Base-by-base conservation (phyloP, 2,797 vertebrate genomes). In the Gambusia yucatana region DNA sequence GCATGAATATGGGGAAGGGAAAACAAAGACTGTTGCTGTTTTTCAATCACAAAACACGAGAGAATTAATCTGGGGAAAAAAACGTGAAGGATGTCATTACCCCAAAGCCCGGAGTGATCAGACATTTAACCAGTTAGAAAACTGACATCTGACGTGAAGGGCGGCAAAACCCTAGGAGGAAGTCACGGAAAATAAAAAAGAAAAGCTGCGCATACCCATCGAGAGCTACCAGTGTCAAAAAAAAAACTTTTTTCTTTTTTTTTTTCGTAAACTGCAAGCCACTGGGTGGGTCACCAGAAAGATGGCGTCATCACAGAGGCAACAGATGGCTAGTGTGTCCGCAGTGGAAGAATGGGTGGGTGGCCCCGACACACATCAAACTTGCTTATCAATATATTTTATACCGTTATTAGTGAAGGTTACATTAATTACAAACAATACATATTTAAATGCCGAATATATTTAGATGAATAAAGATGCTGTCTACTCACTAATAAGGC, bases 321-420 rank as follows among this genome's bases (percentile, higher is more conserved):
- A 96, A 96, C 96, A 96, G 95, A 96, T 96, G 95, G 93, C 93
- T 84, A 91, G 90, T 93, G 93, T 92, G 92, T 94, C 93, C 92
- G 93, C 94, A 93, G 89, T 92, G 92, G 79, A 88, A 90, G 90
- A 89, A 92, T 79, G 90, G 88, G 88, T 89, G 90, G 90, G 89
- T 91, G 92, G 91, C 91, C 88, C 81, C 61, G 71, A 43, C 82
- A 84, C 87, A 88, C 87, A 89, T 79, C 67, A 75, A 78, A 85
- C 77, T 82, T 72, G 28, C 43, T 46, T 4, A 80, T 74, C 63
- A 70, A 73, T 61, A 59, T 22, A 57, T 43, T 6, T 57, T 1
- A 65, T 22, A n/a, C 0, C 46, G 1, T 1, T 17, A 69, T 70
- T 39, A 11, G 2, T 25, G 25, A 13, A 1, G 13, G 1, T 6